Evolutionary conservation across 2,888 invertebrate species (phyloP).

Genomic region (Myathropa florea): DNA sequence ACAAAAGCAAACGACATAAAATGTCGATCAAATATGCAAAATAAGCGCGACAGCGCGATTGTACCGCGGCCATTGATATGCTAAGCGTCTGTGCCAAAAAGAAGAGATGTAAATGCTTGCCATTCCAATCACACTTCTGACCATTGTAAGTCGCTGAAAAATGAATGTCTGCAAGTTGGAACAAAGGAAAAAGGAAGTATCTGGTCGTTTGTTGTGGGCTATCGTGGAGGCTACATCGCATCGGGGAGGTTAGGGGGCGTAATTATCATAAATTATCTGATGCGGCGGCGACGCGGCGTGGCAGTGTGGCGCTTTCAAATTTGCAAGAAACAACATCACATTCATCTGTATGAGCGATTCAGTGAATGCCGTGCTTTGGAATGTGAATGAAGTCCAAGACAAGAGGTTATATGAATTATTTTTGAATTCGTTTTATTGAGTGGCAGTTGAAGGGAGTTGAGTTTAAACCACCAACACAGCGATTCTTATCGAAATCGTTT

Average conservation of each 20-base stretch:
- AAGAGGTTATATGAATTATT: background rate
- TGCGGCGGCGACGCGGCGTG: background rate
- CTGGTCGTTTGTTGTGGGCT: slow-evolving; percentile 23
- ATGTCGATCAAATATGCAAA: slow-evolving; percentile 37
- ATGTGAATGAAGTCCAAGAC: background rate
- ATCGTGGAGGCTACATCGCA: slow-evolving; percentile 29
- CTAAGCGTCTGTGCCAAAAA: slow-evolving; percentile 28
- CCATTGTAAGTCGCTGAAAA: background rate
- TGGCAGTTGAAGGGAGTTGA: background rate
- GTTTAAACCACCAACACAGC: too few species aligned
- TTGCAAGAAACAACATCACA: background rate
- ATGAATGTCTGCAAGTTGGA: slow-evolving; percentile 24
- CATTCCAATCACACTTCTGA: background rate
- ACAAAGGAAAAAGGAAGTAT: slow-evolving; percentile 34
- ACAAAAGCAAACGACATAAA: slow-evolving; percentile 20
- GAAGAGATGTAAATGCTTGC: slow-evolving; percentile 10
- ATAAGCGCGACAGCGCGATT: background rate
- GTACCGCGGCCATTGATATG: slow-evolving; percentile 29
- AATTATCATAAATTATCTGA: slow-evolving; percentile 56
- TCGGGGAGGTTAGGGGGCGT: slow-evolving; percentile 16
- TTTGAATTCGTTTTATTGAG: background rate
- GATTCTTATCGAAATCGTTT: too few species aligned
- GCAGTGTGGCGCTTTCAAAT: slow-evolving; percentile 33
- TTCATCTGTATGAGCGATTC: background rate
- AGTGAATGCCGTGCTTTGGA: background rate